Percentiles rank a stretch among this genome's conserved stretches.
Conservation (phyloP, 2,113 vertebrate genomes). For the Nothoprocta pentlandii region DNA sequence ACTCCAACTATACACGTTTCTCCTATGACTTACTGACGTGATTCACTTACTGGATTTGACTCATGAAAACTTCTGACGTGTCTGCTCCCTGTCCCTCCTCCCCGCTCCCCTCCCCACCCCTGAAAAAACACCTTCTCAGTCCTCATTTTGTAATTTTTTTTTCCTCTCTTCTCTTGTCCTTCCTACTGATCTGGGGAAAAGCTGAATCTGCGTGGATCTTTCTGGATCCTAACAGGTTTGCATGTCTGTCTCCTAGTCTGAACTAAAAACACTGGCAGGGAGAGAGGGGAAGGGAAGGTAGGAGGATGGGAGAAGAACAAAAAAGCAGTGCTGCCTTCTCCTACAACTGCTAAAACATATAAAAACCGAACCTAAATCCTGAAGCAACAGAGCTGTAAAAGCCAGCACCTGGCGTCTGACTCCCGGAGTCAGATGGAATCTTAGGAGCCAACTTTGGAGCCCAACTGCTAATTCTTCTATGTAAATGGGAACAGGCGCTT, state of each 20-base stretch:
- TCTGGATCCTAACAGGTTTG: neutral
- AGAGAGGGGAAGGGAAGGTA: neutral
- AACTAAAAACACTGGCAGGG: neutral
- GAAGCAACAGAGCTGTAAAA: slow-evolving; percentile 4
- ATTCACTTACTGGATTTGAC: neutral
- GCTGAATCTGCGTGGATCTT: neutral
- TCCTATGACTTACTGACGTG: neutral
- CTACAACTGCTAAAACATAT: rapidly evolving
- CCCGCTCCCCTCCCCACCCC: neutral
- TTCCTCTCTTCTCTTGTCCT: neutral
- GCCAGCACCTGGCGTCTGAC: slow-evolving; percentile 10
- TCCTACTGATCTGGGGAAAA: neutral
- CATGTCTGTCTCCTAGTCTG: neutral
- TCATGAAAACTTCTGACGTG: neutral
- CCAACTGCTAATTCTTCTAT: neutral
- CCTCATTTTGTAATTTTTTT: neutral
- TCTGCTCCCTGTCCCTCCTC: neutral
- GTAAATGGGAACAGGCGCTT: slow-evolving; percentile 4
- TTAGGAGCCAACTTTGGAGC: neutral
- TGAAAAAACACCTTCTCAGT: neutral
- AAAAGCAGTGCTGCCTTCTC: neutral
- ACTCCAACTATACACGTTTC: neutral
- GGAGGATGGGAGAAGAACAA: neutral
- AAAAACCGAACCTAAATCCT: neutral
- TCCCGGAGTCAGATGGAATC: slow-evolving; percentile 1